Evolutionary conservation across 2,888 invertebrate species (phyloP).

Genomic region (Lycaena phlaeas): DNA sequence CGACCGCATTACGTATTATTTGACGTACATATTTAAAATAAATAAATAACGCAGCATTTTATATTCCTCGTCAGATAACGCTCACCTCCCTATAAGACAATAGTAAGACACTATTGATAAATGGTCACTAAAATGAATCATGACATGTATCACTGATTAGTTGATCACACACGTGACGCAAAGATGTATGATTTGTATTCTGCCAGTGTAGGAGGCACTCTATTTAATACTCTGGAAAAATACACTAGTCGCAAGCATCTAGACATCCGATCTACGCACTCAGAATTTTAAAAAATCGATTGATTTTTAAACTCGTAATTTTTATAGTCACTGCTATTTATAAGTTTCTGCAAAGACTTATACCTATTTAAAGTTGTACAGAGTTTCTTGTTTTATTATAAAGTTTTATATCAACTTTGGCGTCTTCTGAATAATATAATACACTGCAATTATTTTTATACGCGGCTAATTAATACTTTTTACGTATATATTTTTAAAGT

Average conservation of each 20-base stretch:
- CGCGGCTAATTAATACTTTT: not conserved
- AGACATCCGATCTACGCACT: not conserved
- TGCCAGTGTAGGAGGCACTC: not conserved
- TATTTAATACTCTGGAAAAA: constrained; percentile 7
- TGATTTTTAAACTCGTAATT: not conserved
- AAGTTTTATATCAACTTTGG: too few relatives aligned
- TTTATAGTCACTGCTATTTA: too few relatives aligned
- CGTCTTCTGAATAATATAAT: too few relatives aligned
- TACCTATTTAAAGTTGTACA: too few relatives aligned
- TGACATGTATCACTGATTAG: not conserved
- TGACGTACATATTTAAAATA: too few relatives aligned
- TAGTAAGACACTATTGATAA: not conserved
- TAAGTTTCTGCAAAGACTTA: too few relatives aligned
- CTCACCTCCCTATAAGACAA: not conserved
- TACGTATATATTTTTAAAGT: not conserved
- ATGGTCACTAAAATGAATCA: not conserved
- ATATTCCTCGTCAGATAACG: not conserved
- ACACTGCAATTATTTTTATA: too few relatives aligned
- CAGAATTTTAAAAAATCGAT: not conserved
- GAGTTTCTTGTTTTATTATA: too few relatives aligned
- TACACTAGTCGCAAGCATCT: not conserved
- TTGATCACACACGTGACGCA: not conserved
- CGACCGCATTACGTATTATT: too few relatives aligned
- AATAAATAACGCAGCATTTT: not conserved
- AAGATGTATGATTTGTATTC: not conserved